These are phyloP conservation scores for Mastacembelus armatus DNA, from an alignment of 2,797 vertebrate species.

Conservation along the genomic window DNA sequence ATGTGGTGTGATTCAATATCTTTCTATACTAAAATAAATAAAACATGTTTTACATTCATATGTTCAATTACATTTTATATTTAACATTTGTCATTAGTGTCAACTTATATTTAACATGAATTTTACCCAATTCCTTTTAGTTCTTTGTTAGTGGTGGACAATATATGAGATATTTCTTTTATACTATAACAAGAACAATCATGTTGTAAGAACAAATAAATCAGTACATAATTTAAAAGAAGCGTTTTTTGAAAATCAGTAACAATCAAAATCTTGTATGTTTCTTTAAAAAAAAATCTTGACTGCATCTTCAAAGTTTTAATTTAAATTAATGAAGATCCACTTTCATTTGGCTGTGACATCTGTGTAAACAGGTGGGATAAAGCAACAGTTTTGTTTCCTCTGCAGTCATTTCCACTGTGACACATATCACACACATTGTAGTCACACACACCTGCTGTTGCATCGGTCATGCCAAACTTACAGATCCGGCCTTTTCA, in stretches of 20 bases:
- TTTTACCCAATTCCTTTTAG: not conserved
- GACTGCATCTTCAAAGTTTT: not conserved
- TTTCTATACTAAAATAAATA: not conserved
- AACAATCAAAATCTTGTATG: not conserved
- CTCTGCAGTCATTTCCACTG: constrained; percentile 13
- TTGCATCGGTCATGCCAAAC: constrained; percentile 2
- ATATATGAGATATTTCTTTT: not conserved
- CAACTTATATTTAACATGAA: not conserved
- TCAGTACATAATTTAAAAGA: too few species aligned
- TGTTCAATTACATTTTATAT: not conserved
- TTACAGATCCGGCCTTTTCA: constrained; percentile 13
- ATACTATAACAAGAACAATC: not conserved
- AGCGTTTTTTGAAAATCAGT: too few species aligned
- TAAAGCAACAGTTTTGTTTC: constrained; percentile 25
- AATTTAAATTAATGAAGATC: not conserved
- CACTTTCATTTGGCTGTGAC: constrained; percentile 9
- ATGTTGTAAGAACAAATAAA: too few species aligned
- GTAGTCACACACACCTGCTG: constrained; percentile 26
- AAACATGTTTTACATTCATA: not conserved
- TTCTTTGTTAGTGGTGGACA: not conserved
- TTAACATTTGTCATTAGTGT: not conserved
- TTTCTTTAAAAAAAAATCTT: not conserved
- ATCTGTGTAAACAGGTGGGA: constrained; percentile 14
- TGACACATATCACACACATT: constrained; percentile 10
- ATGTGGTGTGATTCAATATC: not conserved